phyloP scores from a whole-genome alignment of 1,140 invertebrate species.

The Drosophila willistoni region DNA sequence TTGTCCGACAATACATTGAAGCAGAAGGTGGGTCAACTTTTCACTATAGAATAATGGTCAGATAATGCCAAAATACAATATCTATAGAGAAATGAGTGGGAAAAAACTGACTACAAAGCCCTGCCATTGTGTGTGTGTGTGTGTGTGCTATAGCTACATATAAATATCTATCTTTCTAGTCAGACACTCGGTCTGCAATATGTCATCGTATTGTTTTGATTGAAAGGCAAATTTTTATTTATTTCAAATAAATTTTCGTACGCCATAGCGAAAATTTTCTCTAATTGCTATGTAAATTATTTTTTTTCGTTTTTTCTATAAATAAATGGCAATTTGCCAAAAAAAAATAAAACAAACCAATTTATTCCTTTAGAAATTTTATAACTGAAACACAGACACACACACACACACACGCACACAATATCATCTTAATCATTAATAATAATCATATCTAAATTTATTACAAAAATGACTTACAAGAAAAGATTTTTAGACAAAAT shows the following conservation, averaged over 20 bases:
- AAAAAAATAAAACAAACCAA: neutral
- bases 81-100: constrained; percentile 34
- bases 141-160: too few relatives aligned
- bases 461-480: neutral
- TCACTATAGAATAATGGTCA: constrained; percentile 41
- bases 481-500: too few relatives aligned
- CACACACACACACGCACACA: neutral
- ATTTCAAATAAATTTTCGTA: constrained; percentile 9
- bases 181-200: neutral
- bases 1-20: constrained; percentile 9
- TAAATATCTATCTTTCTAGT: neutral
- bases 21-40: constrained; percentile 43
- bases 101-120: constrained; percentile 47
- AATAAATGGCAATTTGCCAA: neutral
- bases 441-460: constrained; percentile 14
- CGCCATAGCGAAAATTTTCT: neutral
- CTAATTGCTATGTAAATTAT: constrained; percentile 12
- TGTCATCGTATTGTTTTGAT: constrained; percentile 13
- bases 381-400: neutral
- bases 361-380: neutral
- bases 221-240: constrained; percentile 7
- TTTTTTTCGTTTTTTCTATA: neutral
- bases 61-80: constrained; percentile 37
- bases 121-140: neutral
- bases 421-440: constrained; percentile 6